Base-by-base conservation (phyloP, 2,888 invertebrate species). In the Syrista parreyssii region DNA sequence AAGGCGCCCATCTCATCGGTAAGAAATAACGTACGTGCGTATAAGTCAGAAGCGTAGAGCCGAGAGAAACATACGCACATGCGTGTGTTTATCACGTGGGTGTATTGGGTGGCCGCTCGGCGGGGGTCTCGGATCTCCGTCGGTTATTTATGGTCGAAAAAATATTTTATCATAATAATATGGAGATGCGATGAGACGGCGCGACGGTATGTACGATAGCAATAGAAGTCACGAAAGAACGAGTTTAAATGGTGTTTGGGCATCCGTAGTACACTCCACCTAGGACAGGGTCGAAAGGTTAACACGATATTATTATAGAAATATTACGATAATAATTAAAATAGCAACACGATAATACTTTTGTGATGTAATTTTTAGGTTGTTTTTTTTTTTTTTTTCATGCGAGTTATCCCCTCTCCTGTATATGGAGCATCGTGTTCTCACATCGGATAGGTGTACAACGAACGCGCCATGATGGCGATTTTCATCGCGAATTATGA, bases 161-260 rank as follows among this genome's bases (percentile, higher is more conserved):
- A 88, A 84, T 87, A 86, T 86, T 88, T 87, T 87, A 88, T 89
- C 88, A 86, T 89, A 89, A 89, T 88, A 88, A 89, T 85, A 80
- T 82, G 78, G 80, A 84, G 86, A 86, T 86, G 86, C 11, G 74
- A 35, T 35, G 74, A 74, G 74, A 35, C 74, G 33, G 23, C 74
- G 12, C 33, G 32, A 33, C 12, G 34, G 74, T 55, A 23, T 1
- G 23, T 55, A 55, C 55, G 55, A 55, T 23, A 55, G 23, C 55
- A 55, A 9, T 35, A 79, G 83, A 73, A 68, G 78, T 79, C 79
- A 74, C 75, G 82, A 82, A 76, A 80, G 75, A 81, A 82, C 83
- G 81, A 83, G 84, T 81, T 84, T 84, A 86, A 87, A 87, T 84
- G 84, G 84, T 2, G 31, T 6, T 33, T 4, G 15, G 30, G 71